Evolutionary conservation across 2,797 vertebrate species (phyloP), one percentile per base, ranked within the genome.

Genomic region (Tokudaia muenninki): DNA sequence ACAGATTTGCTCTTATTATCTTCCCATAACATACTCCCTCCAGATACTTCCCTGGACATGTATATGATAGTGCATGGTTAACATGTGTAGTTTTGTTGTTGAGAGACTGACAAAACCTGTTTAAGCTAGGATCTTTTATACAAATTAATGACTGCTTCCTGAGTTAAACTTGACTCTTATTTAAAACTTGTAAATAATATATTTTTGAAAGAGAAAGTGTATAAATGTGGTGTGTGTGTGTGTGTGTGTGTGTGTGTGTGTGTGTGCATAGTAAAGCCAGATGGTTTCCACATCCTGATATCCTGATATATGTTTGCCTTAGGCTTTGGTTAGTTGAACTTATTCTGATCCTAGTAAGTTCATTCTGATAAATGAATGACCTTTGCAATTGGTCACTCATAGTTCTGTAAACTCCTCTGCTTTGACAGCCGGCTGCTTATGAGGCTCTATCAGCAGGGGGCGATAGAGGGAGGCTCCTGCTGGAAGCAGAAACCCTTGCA

Each of bases 121-220:
- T 29, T 34, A 95, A 83, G 87, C 88, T 75, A 65, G 70, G 74
- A 63, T 93, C 16, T 82, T 97, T 91, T 82, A 41, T 86, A 59
- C 61, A 79, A 50, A n/a, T 34, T 34, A 41, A 47, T 55, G 55
- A 8, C 11, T 88, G 52, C 61, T 92, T 87, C 61, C 92, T 96
- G 44, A 96, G 50, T 96, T 96, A 34, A 77, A 31, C 24, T 90
- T 80, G n/a, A 94, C 37, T 94, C 11, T 90, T 22, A 92, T 14
- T 79, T 6, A 65, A 19, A 50, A 9, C 29, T 6, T 83, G 19
- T 77, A 63, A 91, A 92, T 87, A 92, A 81, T 31, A 63, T 77
- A 78, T 78, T 94, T 90, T 92, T 37, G 50, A 92, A 96, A 91
- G 87, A 87, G 21, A 95, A 13, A 77, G 0, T 50, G 24, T 55